A percentile compares a stretch with the other conserved stretches of the same genome.
Evolutionary conservation across 2,888 invertebrate genomes (phyloP).

Genomic region (Nemotelus pantherinus): DNA sequence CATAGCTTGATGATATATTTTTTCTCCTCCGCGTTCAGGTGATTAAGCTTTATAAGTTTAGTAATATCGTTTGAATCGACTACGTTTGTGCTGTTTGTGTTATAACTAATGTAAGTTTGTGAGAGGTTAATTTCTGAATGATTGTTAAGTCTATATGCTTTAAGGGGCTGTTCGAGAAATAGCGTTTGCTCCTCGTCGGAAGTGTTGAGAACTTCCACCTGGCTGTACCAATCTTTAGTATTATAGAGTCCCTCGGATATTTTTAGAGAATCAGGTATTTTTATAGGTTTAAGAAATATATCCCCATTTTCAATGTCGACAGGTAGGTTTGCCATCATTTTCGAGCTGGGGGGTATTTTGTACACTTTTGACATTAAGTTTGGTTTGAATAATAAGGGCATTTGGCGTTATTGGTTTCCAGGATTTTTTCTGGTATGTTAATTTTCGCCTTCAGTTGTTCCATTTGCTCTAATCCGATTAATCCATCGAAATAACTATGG

Average conservation of each 20-base stretch:
- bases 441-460: neutral
- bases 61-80: neutral
- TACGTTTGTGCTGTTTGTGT: neutral
- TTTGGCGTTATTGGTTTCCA: neutral
- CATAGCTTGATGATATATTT: neutral
- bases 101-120: neutral
- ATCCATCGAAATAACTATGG: constrained; percentile 1
- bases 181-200: neutral
- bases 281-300: neutral
- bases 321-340: neutral
- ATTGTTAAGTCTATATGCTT: neutral
- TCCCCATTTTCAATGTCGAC: neutral
- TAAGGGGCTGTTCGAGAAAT: neutral
- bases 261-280: neutral
- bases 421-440: neutral
- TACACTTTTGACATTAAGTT: neutral
- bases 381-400: neutral
- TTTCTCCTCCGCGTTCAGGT: neutral
- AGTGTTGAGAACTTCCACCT: neutral
- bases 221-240: neutral
- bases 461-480: neutral
- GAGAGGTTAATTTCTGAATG: neutral
- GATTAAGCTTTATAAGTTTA: neutral
- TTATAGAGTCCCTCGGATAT: neutral
- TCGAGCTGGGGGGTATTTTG: neutral